Evolutionary conservation across 2,797 vertebrate genomes (phyloP).

Genomic region (Orientallactaga sibirica): DNA sequence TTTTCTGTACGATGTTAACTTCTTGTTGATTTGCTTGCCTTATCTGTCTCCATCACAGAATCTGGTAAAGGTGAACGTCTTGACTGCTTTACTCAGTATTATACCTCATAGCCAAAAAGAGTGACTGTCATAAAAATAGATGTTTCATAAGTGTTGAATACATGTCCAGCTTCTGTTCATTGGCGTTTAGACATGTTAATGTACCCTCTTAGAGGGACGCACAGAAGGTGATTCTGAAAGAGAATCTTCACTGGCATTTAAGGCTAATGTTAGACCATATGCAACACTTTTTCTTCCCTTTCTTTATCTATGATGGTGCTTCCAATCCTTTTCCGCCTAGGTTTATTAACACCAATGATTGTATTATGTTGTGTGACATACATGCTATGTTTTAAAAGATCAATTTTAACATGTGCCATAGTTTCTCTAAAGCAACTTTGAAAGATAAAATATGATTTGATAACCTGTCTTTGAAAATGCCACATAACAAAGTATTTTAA

Average conservation of each 20-base stretch:
- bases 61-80: not conserved
- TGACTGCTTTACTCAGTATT: not conserved
- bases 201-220: not conserved
- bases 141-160: not conserved
- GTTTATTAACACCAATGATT: too few relatives aligned
- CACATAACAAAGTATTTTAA: not conserved
- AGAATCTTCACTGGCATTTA: constrained; percentile 2
- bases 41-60: not conserved
- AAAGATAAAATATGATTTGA: constrained; percentile 23
- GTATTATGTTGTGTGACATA: too few relatives aligned
- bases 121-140: not conserved
- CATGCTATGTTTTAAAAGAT: too few relatives aligned
- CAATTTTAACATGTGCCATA: too few relatives aligned
- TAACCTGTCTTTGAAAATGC: not conserved
- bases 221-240: not conserved
- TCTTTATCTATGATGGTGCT: not conserved
- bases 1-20: not conserved
- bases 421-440: not conserved
- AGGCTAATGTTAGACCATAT: not conserved
- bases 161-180: not conserved
- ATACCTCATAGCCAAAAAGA: not conserved
- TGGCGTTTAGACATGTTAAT: not conserved
- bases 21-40: not conserved
- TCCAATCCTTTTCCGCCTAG: not conserved
- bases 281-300: not conserved